Conservation (phyloP, 37 sponge, comb jelly and placozoan species). For the Agelas oroides region DNA sequence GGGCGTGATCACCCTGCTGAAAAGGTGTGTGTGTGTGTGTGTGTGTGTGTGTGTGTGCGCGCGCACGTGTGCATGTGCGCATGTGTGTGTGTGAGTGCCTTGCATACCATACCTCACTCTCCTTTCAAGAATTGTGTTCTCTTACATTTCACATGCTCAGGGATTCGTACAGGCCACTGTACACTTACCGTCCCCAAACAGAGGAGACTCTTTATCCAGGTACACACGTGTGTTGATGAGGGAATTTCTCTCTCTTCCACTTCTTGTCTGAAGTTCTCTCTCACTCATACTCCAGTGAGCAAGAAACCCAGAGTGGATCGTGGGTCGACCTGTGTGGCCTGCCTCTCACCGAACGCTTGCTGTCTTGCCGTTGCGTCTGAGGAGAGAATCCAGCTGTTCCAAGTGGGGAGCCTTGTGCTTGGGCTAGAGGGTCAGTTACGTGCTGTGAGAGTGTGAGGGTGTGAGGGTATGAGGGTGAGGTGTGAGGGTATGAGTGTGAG, state of each 20-base stretch:
- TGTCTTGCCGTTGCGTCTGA: conserved; percentile 40
- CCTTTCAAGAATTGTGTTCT: not conserved
- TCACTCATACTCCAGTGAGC: not conserved
- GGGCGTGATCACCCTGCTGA: conserved; percentile 29
- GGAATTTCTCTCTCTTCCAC: too few relatives aligned
- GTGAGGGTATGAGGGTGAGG: too few relatives aligned
- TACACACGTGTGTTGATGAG: not conserved
- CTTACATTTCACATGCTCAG: not conserved
- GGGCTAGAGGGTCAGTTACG: conserved; percentile 28
- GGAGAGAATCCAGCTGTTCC: conserved; percentile 10
- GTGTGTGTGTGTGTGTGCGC: too few relatives aligned
- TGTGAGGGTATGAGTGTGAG: too few relatives aligned
- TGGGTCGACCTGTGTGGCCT: conserved; percentile 1
- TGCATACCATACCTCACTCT: too few relatives aligned
- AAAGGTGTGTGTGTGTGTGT: not conserved
- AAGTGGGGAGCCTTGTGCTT: conserved; percentile 7
- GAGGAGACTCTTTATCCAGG: conserved; percentile 2
- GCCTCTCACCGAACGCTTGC: conserved; percentile 61
- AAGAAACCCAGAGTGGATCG: not conserved
- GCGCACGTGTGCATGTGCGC: too few relatives aligned
- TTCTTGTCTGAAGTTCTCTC: too few relatives aligned
- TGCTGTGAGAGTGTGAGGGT: too few relatives aligned
- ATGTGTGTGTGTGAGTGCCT: too few relatives aligned
- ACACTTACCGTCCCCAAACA: not conserved
- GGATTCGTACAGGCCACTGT: conserved; percentile 5